Conservation (phyloP, 2,888 invertebrate species). For the Lithophane ornitopus region DNA sequence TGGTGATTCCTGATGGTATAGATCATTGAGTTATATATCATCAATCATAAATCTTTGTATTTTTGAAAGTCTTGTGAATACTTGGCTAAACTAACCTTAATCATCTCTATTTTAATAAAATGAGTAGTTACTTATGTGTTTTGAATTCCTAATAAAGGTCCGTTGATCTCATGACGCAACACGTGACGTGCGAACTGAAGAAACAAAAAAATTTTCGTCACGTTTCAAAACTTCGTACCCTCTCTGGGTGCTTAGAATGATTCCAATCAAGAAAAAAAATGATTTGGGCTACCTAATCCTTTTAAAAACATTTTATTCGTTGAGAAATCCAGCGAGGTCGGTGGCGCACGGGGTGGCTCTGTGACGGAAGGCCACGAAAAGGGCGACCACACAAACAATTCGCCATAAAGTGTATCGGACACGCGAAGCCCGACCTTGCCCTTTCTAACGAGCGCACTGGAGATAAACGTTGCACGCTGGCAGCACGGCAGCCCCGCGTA, state of each 20-base stretch:
- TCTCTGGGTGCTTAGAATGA: conserved; percentile 40
- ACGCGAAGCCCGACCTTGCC: conserved; percentile 83
- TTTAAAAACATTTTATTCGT: conserved; percentile 68
- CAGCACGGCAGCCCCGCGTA: conserved; percentile 62
- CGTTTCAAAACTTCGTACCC: conserved; percentile 19
- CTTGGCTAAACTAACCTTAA: background rate
- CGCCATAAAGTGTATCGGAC: conserved; percentile 77
- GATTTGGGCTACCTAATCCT: conserved; percentile 51
- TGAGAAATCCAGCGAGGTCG: conserved; percentile 59
- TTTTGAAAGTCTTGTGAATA: background rate
- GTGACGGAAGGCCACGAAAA: conserved; percentile 70
- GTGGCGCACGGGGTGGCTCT: conserved; percentile 54
- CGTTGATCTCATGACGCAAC: background rate
- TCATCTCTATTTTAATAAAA: background rate
- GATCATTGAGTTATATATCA: background rate
- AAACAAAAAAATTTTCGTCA: background rate
- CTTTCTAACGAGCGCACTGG: conserved; percentile 73
- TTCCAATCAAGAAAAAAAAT: background rate
- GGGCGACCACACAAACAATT: conserved; percentile 74
- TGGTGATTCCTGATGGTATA: background rate
- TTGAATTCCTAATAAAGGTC: conserved; percentile 6
- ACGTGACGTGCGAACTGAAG: background rate
- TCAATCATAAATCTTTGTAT: too few relatives aligned
- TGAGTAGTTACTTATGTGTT: background rate
- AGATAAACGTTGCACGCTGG: conserved; percentile 76